phyloP scores from a whole-genome alignment of 2,113 vertebrate genomes.

The Astatoreochromis straeleni region DNA sequence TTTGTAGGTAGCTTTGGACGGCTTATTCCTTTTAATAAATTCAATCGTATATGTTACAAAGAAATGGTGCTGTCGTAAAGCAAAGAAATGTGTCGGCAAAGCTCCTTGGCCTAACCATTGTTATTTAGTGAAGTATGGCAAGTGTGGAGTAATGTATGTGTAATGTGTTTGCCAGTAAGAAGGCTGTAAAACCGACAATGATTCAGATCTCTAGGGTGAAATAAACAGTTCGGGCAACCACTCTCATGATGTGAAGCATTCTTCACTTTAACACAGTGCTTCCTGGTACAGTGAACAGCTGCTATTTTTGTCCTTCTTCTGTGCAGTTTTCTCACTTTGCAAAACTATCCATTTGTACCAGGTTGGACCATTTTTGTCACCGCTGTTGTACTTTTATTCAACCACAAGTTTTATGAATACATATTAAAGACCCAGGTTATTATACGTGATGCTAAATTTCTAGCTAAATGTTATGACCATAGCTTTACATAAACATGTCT shows the following conservation, averaged over 20 bases:
- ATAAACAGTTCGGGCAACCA: neutral
- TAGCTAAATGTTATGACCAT: neutral
- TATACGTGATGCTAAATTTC: neutral
- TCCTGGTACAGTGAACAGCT: neutral
- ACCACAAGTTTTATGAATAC: neutral
- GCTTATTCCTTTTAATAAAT: neutral
- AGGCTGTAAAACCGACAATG: neutral
- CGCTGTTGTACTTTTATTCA: neutral
- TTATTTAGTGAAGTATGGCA: neutral
- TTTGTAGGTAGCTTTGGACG: neutral
- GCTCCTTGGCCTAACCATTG: neutral
- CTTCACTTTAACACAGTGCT: neutral
- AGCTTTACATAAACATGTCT: slow-evolving; percentile 27
- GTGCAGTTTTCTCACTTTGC: neutral
- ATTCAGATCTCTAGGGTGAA: neutral
- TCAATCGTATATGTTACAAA: neutral
- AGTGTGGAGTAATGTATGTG: neutral
- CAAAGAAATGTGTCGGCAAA: neutral
- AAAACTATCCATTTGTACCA: neutral
- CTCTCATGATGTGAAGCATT: neutral
- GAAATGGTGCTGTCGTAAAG: neutral
- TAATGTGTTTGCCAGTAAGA: neutral
- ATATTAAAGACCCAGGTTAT: neutral
- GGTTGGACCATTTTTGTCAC: neutral
- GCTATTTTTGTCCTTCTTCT: neutral